Evolutionary conservation across 1,140 invertebrate genomes (phyloP).

Genomic region (Polyergus mexicanus): DNA sequence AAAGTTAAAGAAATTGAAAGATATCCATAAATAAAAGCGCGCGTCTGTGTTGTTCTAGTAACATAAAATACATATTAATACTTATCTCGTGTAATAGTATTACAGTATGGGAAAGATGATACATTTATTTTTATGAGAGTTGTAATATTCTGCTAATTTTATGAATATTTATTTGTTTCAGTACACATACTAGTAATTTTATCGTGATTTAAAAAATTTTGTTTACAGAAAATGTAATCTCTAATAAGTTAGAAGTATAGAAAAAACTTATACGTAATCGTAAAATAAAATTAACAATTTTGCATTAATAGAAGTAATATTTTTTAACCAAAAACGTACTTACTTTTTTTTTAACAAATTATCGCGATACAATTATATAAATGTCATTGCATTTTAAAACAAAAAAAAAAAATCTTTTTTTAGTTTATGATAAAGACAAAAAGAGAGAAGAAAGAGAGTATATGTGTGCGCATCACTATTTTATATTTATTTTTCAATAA

Average conservation of each 20-base stretch:
- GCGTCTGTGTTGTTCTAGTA: too few relatives aligned
- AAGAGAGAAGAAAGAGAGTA: too few relatives aligned
- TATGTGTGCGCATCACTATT: not conserved
- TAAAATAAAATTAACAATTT: too few relatives aligned
- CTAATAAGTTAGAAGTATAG: not conserved
- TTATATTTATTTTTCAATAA: constrained; percentile 30
- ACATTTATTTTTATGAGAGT: not conserved
- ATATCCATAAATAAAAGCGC: too few relatives aligned
- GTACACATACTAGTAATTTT: not conserved
- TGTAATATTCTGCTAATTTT: not conserved
- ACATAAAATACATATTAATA: not conserved
- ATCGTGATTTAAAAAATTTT: not conserved
- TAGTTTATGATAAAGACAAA: not conserved
- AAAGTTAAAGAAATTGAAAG: too few relatives aligned
- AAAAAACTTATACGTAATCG: not conserved
- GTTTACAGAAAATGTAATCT: not conserved
- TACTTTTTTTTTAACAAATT: not conserved
- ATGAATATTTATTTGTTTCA: not conserved
- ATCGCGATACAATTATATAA: not conserved
- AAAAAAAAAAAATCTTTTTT: not conserved
- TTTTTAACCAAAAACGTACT: too few relatives aligned
- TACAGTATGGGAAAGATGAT: not conserved
- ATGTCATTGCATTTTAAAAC: not conserved
- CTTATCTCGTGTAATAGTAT: not conserved
- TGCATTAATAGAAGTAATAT: too few relatives aligned